These are phyloP conservation scores for Malthinus seriepunctatus DNA, from an alignment of 2,888 invertebrate genomes.

Conservation along the genomic window DNA sequence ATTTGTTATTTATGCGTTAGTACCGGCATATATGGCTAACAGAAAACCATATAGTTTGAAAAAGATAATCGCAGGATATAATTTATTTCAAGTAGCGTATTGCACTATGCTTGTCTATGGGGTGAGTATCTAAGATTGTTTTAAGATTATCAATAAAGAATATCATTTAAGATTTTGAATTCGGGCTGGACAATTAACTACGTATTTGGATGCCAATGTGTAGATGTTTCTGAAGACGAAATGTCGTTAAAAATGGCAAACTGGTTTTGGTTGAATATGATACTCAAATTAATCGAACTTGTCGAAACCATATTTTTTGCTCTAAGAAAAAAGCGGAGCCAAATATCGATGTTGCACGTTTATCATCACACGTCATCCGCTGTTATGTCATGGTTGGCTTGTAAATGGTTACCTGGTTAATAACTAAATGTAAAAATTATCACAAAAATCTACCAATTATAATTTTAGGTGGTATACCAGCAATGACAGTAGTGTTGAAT, in stretches of 20 bases:
- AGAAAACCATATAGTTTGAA: conserved; percentile 69
- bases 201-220: conserved; percentile 68
- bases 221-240: conserved; percentile 69
- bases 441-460: not conserved
- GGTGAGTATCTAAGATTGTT: conserved; percentile 56
- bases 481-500: conserved; percentile 69
- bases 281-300: conserved; percentile 68
- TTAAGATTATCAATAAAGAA: no score
- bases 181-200: conserved; percentile 67
- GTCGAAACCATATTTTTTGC: conserved; percentile 70
- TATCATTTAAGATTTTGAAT: conserved; percentile 61
- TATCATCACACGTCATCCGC: conserved; percentile 69
- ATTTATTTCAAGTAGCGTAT: conserved; percentile 73
- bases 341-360: conserved; percentile 69
- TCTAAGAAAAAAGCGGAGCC: conserved; percentile 67
- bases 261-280: conserved; percentile 62
- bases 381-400: not conserved
- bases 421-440: not conserved
- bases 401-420: conserved; percentile 1
- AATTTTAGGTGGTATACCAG: conserved; percentile 65
- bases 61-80: conserved; percentile 72
- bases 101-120: conserved; percentile 70
- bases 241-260: conserved; percentile 60
- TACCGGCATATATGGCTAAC: conserved; percentile 69
- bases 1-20: conserved; percentile 55